Evolutionary conservation across 2,797 vertebrate species (phyloP).

Genomic region (Tachyglossus aculeatus): DNA sequence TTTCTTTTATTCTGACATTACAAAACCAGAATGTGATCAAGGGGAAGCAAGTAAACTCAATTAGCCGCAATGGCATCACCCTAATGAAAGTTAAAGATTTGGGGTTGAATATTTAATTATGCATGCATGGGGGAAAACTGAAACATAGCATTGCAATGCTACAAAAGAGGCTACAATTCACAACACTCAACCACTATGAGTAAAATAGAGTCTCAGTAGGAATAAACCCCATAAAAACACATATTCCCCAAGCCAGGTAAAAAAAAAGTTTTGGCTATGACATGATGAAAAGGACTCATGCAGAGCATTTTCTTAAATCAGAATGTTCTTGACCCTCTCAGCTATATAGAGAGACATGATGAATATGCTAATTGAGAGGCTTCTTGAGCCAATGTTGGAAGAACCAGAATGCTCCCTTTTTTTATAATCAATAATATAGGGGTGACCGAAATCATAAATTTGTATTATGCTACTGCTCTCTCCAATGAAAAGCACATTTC

Average conservation of each 20-base stretch:
- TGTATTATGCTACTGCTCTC: not conserved
- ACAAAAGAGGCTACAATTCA: slow-evolving; percentile 15
- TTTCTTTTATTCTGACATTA: slow-evolving; percentile 13
- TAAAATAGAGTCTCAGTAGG: not conserved
- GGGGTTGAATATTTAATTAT: not conserved
- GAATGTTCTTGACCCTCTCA: slow-evolving; percentile 14
- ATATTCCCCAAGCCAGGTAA: not conserved
- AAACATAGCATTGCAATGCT: not conserved
- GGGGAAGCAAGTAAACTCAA: slow-evolving; percentile 4
- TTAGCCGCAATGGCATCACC: too few relatives aligned
- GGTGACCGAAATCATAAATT: not conserved
- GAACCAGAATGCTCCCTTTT: not conserved
- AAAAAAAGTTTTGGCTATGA: slow-evolving; percentile 12
- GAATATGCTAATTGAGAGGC: slow-evolving; percentile 1
- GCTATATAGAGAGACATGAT: slow-evolving; percentile 5
- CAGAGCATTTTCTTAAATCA: not conserved
- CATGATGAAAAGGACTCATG: slow-evolving; percentile 15
- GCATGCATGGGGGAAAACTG: not conserved
- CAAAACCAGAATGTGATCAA: slow-evolving; percentile 4
- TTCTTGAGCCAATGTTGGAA: not conserved
- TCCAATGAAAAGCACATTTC: not conserved
- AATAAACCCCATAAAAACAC: slow-evolving; percentile 24
- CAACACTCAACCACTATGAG: not conserved
- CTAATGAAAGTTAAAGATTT: not conserved
- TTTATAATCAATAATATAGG: slow-evolving; percentile 14